Conservation (phyloP, 2,888 invertebrate species). For the Cerceris ruficornis region DNA sequence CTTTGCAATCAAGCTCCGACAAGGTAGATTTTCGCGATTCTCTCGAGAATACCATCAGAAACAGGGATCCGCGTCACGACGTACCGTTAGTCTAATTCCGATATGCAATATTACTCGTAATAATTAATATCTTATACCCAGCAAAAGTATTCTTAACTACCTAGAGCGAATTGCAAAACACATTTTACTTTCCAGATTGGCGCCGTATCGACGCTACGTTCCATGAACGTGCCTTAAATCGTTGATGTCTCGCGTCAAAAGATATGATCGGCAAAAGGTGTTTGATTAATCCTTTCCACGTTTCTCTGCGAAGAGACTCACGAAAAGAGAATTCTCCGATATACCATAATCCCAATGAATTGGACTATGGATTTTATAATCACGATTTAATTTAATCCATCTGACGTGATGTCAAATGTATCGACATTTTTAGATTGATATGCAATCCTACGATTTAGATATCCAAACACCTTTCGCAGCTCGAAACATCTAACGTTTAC, state of each 20-base stretch:
- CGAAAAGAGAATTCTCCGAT: not conserved
- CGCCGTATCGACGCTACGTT: slow-evolving; percentile 40
- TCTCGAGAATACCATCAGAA: slow-evolving; percentile 18
- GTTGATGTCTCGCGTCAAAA: slow-evolving; percentile 14
- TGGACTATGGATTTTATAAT: not conserved
- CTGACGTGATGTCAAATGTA: not conserved
- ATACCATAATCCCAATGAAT: not conserved
- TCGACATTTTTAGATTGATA: not conserved
- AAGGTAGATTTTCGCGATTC: not conserved
- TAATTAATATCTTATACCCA: slow-evolving; percentile 54
- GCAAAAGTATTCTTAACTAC: slow-evolving; percentile 37
- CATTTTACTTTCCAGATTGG: slow-evolving; percentile 63
- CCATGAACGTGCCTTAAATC: slow-evolving; percentile 31
- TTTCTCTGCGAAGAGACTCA: not conserved
- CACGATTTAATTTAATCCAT: not conserved
- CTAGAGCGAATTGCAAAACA: slow-evolving; percentile 60
- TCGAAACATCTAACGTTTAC: slow-evolving; percentile 15
- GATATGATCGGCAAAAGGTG: slow-evolving; percentile 46
- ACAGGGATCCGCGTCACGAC: slow-evolving; percentile 21
- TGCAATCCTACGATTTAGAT: not conserved
- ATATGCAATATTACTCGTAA: slow-evolving; percentile 52
- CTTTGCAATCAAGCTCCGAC: not conserved
- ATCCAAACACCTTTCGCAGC: slow-evolving; percentile 44
- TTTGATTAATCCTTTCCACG: slow-evolving; percentile 18
- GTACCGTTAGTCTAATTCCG: slow-evolving; percentile 48